Conservation (phyloP, 2,888 invertebrate genomes). For the Platycnemis pennipes region DNA sequence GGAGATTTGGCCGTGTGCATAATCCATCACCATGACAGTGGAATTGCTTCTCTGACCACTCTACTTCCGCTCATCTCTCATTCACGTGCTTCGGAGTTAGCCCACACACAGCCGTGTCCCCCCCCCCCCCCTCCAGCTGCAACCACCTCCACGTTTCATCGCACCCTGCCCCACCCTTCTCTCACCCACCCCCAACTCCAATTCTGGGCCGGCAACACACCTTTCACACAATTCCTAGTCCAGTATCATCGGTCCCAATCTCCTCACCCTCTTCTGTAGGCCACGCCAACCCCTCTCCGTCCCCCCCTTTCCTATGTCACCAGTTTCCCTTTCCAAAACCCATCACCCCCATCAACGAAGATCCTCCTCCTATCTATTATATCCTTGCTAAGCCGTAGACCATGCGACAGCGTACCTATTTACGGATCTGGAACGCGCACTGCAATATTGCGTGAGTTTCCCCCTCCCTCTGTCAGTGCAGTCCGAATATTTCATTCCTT, state of each 20-base stretch:
- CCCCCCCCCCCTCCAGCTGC: background rate
- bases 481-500: background rate
- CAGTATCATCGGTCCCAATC: too few species aligned
- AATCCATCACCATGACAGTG: slow-evolving; percentile 67
- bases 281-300: too few species aligned
- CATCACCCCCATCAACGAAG: background rate
- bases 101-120: background rate
- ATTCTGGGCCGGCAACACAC: too few species aligned
- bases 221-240: too few species aligned
- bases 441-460: slow-evolving; percentile 44
- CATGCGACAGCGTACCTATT: background rate
- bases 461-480: background rate
- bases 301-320: too few species aligned
- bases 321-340: too few species aligned
- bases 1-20: slow-evolving; percentile 63
- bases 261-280: too few species aligned
- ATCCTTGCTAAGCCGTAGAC: background rate
- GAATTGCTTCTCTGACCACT: slow-evolving; percentile 67
- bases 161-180: background rate
- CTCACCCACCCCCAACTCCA: background rate
- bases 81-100: slow-evolving; percentile 49
- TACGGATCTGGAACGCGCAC: slow-evolving; percentile 17
- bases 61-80: slow-evolving; percentile 63
- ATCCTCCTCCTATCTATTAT: background rate
- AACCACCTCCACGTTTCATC: background rate